Conservation (phyloP, 1,140 invertebrate species). For the Heliconius melpomene region DNA sequence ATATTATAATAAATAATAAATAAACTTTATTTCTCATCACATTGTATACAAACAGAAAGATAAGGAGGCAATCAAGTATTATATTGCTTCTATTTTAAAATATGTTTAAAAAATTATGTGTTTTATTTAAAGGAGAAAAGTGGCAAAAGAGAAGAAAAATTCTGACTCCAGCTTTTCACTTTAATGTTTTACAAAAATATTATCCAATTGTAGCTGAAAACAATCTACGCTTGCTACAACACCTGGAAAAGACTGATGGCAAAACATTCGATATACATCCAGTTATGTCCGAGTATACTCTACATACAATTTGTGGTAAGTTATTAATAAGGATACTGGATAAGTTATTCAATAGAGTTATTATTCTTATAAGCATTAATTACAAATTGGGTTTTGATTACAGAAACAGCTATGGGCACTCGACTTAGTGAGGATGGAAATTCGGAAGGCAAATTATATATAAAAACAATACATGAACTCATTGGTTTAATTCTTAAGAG, state of each 20-base stretch:
- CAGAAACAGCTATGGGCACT: slow-evolving; percentile 54
- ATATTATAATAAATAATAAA: too few species aligned
- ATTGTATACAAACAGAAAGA: too few species aligned
- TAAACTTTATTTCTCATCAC: too few species aligned
- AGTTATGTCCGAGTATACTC: slow-evolving; percentile 41
- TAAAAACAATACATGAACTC: slow-evolving; percentile 55
- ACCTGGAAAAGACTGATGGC: slow-evolving; percentile 41
- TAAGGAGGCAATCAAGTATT: too few species aligned
- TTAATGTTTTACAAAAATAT: slow-evolving; percentile 87
- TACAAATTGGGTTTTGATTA: slow-evolving; percentile 15
- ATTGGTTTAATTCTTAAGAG: slow-evolving; percentile 55
- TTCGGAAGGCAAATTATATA: slow-evolving; percentile 41
- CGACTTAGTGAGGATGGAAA: slow-evolving; percentile 39
- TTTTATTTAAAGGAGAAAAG: slow-evolving; percentile 36
- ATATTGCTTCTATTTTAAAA: too few species aligned
- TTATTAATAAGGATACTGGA: background rate
- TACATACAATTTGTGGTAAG: slow-evolving; percentile 50
- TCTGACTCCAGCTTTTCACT: slow-evolving; percentile 48
- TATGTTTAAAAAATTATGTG: too few species aligned
- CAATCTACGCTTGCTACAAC: slow-evolving; percentile 46
- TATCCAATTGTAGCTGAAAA: slow-evolving; percentile 50
- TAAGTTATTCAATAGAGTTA: background rate
- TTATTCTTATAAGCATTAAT: background rate
- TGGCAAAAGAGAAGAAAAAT: slow-evolving; percentile 49
- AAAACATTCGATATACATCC: slow-evolving; percentile 33